Evolutionary conservation across 2,888 invertebrate species (phyloP).

Genomic region (Exocentrus adspersus): DNA sequence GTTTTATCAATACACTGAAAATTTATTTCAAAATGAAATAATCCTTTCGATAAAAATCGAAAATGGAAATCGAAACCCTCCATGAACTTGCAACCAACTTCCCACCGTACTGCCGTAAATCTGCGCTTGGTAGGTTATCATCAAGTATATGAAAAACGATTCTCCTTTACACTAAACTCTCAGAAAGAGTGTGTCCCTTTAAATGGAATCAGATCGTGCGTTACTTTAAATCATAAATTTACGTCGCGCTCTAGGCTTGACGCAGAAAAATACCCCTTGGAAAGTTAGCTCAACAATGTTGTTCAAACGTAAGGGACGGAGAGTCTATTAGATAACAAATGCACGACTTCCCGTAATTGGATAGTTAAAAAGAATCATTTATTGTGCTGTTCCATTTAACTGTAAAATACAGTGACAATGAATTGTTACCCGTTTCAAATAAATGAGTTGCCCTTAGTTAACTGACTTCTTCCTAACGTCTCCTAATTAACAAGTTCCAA

Average conservation of each 20-base stretch:
- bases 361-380: background rate
- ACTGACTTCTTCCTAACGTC: no score
- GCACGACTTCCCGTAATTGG: background rate
- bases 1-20: no score
- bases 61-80: no score
- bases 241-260: conserved; percentile 30
- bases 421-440: no score
- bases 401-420: no score
- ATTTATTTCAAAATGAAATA: background rate
- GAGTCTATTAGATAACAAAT: conserved; percentile 9
- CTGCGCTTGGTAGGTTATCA: conserved; percentile 16
- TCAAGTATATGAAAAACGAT: conserved; percentile 8
- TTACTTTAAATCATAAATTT: conserved; percentile 39
- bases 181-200: conserved; percentile 12
- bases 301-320: background rate
- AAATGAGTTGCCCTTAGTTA: no score
- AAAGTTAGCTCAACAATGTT: conserved; percentile 12
- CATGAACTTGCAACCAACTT: no score
- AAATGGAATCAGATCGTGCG: conserved; percentile 33
- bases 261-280: conserved; percentile 31
- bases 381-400: background rate
- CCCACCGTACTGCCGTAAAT: no score
- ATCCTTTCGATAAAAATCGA: conserved; percentile 9
- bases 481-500: no score
- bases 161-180: conserved; percentile 1